Evolutionary conservation across 2,113 vertebrate genomes (phyloP), one percentile per base, ranked within the genome.

Genomic region (Protobothrops mucrosquamatus): DNA sequence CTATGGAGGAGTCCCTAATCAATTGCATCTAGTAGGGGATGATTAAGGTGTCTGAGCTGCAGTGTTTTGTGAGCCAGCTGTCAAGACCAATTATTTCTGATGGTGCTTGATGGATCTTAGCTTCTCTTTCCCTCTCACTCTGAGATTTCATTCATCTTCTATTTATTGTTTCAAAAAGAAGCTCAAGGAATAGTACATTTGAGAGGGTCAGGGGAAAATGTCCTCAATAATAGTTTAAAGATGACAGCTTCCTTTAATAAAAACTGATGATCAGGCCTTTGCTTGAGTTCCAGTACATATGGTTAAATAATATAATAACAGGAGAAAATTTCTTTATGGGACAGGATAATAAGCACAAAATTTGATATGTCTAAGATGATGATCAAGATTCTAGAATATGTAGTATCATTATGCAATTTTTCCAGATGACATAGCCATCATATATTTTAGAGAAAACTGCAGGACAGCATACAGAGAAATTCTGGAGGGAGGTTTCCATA

Each of bases 51-150:
- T 92, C 94, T 93, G 92, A 89, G 59, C 57, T 52, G 52, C 48
- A 86, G 59, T 91, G 88, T 93, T 91, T 94, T 93, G 92, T 93
- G 92, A 93, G 90, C 87, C 59, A 93, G 87, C 92, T 92, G 94
- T 93, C 94, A 94, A 43, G 92, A 90, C 57, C 94, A 92, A 91
- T 94, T 93, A 91, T 94, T 94, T 94, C 89, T 87, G 92, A 94
- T 93, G 90, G 74, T 57, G 29, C 87, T 92, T 93, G 94, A 94
- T 59, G 46, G 51, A 89, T 87, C 52, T 89, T 87, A 56, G 90
- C 69, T 87, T 54, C 51, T 89, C 59, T 69, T 26, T 57, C 64
- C 56, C 9, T 87, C 52, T 8, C n/a, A 20, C 14, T 20, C 5
- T 87, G 61, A 59, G 86, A 89, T 92, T 92, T 93, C 18, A 48